A percentile compares a stretch with the other conserved stretches of the same genome.
Conservation (phyloP, 1,140 invertebrate genomes). For the Anadara kagoshimensis region DNA sequence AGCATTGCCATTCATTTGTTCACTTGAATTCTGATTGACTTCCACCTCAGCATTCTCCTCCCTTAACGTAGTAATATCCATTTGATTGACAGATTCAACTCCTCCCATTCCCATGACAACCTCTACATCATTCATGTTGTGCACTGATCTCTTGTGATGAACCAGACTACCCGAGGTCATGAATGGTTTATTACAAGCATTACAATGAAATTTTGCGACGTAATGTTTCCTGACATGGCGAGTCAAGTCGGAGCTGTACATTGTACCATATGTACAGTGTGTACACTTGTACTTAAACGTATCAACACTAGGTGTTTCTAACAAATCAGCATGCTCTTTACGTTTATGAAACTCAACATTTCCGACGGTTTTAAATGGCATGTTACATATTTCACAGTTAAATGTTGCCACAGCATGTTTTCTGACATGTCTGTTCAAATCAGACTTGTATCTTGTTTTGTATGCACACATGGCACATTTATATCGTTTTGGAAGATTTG, state of each 20-base stretch:
- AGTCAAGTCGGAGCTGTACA: conserved; percentile 44
- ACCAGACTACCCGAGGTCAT: conserved; percentile 44
- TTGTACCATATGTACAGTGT: conserved; percentile 34
- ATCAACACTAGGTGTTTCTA: conserved; percentile 4
- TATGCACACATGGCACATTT: conserved; percentile 55
- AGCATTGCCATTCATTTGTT: conserved; percentile 1
- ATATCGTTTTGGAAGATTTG: conserved; percentile 51
- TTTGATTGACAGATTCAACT: conserved; percentile 7
- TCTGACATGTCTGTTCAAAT: conserved; percentile 52
- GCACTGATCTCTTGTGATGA: conserved; percentile 40
- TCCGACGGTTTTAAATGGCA: conserved; percentile 46
- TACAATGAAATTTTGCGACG: conserved; percentile 43
- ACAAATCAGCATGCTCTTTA: conserved; percentile 28
- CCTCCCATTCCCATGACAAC: conserved; percentile 20
- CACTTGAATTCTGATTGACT: not conserved
- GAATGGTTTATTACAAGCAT: conserved; percentile 49
- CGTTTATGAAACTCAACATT: conserved; percentile 46
- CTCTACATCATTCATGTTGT: conserved; percentile 30
- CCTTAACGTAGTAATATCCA: not conserved
- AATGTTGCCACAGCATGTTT: conserved; percentile 46
- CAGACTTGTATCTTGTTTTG: conserved; percentile 57
- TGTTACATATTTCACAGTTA: conserved; percentile 46
- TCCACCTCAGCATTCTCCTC: not conserved
- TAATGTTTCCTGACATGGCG: conserved; percentile 35
- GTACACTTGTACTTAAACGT: conserved; percentile 24